These are phyloP conservation scores for Gila robusta DNA, from an alignment of 2,797 vertebrate species.

Conservation along the genomic window DNA sequence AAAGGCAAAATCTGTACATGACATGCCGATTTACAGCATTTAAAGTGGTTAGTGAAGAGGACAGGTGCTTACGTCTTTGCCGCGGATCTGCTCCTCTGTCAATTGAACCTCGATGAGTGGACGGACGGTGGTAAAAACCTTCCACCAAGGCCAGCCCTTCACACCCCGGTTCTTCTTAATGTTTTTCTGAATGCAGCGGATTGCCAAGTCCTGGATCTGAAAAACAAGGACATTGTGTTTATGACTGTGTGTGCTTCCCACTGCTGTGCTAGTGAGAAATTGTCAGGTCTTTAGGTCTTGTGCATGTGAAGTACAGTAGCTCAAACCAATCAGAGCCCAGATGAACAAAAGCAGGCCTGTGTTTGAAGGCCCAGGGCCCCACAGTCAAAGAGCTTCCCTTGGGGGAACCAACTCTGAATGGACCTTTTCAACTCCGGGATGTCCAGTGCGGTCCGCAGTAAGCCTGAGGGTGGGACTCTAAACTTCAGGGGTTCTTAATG, in stretches of 20 bases:
- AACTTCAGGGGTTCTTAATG: not conserved
- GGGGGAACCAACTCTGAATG: slow-evolving; percentile 34
- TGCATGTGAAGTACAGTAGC: not conserved
- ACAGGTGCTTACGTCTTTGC: slow-evolving; percentile 86
- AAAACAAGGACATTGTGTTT: slow-evolving; percentile 35
- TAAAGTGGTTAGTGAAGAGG: slow-evolving; percentile 25
- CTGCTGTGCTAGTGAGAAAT: slow-evolving; percentile 5
- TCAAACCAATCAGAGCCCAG: slow-evolving; percentile 1
- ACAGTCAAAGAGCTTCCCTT: slow-evolving; percentile 57
- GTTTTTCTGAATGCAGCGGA: slow-evolving; percentile 93
- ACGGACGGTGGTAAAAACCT: slow-evolving; percentile 92
- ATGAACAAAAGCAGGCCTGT: slow-evolving; percentile 51
- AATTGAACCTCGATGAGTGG: slow-evolving; percentile 96
- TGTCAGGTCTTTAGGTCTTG: not conserved
- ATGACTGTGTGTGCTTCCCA: not conserved
- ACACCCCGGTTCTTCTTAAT: slow-evolving; percentile 95
- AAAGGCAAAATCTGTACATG: slow-evolving; percentile 48
- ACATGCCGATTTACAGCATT: slow-evolving; percentile 36
- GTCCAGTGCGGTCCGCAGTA: not conserved
- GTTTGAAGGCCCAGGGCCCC: slow-evolving; percentile 47
- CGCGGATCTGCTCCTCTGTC: slow-evolving; percentile 93
- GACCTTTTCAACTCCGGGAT: slow-evolving; percentile 33
- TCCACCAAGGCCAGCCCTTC: slow-evolving; percentile 98
- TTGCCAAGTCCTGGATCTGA: slow-evolving; percentile 94
- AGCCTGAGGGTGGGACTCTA: not conserved